Percentiles rank a stretch among this genome's conserved stretches.
Evolutionary conservation across 1,140 invertebrate genomes (phyloP).

Genomic region (Linepithema humile): DNA sequence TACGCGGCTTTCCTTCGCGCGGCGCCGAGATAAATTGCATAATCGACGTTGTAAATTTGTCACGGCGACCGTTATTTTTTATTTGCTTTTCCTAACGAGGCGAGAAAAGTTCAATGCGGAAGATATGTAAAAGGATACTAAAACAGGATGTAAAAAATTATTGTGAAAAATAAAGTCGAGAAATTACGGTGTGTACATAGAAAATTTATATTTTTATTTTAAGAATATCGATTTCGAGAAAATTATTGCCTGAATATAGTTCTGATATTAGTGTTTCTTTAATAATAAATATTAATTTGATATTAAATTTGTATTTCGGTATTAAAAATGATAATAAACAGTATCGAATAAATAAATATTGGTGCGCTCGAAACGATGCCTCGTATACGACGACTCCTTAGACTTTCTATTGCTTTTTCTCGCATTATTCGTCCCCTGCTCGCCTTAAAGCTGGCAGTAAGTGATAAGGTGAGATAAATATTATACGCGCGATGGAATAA

Average conservation of each 20-base stretch:
- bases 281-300: too few relatives aligned
- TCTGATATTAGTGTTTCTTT: too few relatives aligned
- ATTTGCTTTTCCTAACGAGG: slow-evolving; percentile 40
- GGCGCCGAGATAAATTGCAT: slow-evolving; percentile 56
- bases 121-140: neutral
- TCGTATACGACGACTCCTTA: neutral
- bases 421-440: neutral
- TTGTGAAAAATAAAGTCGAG: neutral
- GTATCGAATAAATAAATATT: neutral
- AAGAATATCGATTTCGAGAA: too few relatives aligned
- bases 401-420: neutral
- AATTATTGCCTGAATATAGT: too few relatives aligned
- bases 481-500: slow-evolving; percentile 74
- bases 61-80: slow-evolving; percentile 3
- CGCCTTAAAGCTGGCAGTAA: slow-evolving; percentile 62
- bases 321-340: too few relatives aligned
- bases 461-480: slow-evolving; percentile 81
- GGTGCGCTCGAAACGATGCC: neutral
- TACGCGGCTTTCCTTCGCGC: slow-evolving; percentile 26
- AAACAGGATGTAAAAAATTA: neutral
- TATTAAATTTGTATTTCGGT: too few relatives aligned
- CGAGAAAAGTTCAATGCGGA: neutral
- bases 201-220: too few relatives aligned
- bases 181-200: too few relatives aligned
- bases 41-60: slow-evolving; percentile 59